Conservation (phyloP, 2,888 invertebrate genomes). For the Dryocosmus kuriphilus region DNA sequence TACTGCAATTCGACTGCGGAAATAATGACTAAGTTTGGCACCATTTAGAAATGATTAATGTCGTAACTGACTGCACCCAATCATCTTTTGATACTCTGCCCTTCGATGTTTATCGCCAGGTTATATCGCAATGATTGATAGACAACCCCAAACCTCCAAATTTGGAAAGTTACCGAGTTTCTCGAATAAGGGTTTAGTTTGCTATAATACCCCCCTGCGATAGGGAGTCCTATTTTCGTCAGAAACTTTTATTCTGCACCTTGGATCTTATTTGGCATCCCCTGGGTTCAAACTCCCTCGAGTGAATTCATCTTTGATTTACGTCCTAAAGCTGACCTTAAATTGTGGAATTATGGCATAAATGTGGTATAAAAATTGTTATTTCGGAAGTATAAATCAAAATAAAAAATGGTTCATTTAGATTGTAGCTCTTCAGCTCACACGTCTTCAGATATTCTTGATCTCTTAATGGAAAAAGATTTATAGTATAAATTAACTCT, state of each 20-base stretch:
- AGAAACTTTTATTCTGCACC: not conserved
- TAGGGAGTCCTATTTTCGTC: not conserved
- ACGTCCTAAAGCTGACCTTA: conserved; percentile 8
- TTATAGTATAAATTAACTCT: too few species aligned
- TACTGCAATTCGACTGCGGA: conserved; percentile 17
- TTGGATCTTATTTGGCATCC: not conserved
- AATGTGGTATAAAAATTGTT: conserved; percentile 22
- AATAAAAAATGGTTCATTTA: conserved; percentile 6
- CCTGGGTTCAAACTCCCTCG: not conserved
- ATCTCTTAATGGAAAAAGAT: not conserved
- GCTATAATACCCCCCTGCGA: not conserved
- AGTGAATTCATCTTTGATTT: conserved; percentile 23
- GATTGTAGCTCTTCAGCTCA: not conserved
- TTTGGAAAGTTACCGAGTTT: not conserved
- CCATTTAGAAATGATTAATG: conserved; percentile 10
- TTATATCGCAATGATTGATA: conserved; percentile 11
- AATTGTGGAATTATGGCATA: conserved; percentile 20
- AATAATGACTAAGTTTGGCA: conserved; percentile 30
- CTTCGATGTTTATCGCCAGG: conserved; percentile 1
- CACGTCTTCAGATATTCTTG: too few species aligned
- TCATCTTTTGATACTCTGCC: conserved; percentile 13
- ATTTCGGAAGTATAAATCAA: conserved; percentile 16
- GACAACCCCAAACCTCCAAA: not conserved
- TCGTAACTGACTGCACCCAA: conserved; percentile 2
- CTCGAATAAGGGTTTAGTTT: not conserved